Conservation (phyloP, 2,113 vertebrate genomes). For the Phaethornis superciliosus region DNA sequence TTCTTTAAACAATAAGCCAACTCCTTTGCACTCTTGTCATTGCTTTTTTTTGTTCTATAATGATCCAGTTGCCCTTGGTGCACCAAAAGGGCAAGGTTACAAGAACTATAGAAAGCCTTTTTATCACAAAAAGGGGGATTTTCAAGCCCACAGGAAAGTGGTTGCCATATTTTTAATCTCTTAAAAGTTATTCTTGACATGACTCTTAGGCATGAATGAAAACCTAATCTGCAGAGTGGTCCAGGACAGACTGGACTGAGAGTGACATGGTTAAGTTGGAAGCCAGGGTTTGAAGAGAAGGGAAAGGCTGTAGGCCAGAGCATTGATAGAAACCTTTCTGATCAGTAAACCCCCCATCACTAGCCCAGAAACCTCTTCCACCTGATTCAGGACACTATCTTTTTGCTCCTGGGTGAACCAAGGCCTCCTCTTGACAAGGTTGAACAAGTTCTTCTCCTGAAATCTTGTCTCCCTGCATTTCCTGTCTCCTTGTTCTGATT, state of each 20-base stretch:
- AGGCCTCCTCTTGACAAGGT: not conserved
- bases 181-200: not conserved
- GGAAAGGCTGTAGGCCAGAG: not conserved
- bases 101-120: not conserved
- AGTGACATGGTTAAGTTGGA: not conserved
- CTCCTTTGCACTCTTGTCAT: not conserved
- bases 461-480: not conserved
- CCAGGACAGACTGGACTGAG: not conserved
- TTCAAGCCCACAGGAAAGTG: not conserved
- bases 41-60: not conserved
- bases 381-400: not conserved
- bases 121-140: not conserved
- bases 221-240: not conserved
- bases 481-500: not conserved
- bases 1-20: conserved; percentile 36
- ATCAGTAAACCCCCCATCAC: not conserved
- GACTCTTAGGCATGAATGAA: not conserved
- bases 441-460: not conserved
- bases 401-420: not conserved
- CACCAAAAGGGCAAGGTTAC: not conserved
- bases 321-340: not conserved
- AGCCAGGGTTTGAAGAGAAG: not conserved
- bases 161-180: not conserved
- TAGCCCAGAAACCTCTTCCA: not conserved
- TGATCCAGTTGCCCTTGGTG: not conserved